Base-by-base conservation (phyloP, 2,888 invertebrate species). In the Drosophila hamatofila region DNA sequence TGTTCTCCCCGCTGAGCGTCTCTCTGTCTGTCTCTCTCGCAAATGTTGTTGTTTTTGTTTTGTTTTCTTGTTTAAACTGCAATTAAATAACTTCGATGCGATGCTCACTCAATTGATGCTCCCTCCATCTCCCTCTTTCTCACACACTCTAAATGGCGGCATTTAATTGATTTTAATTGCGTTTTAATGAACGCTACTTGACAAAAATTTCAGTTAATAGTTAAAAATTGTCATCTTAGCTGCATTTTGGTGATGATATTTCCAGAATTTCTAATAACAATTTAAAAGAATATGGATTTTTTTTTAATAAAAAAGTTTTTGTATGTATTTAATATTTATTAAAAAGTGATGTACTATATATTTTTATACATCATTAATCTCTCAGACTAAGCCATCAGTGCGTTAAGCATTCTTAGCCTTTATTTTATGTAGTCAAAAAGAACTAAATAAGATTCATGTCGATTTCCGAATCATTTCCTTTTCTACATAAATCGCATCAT, bases 131-230 rank as follows among this genome's bases (percentile, higher is more conserved):
- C 33, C 39, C 35, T 52, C 23, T 18, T n/a, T 12, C 21, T 11
- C 25, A 11, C 18, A 37, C 12, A 18, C 35, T 51, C 37, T 64
- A 8, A n/a, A 63, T 78, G 64, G 65, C 59, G 78, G 60, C 56
- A 57, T 60, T 90, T 87, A 90, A 87, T 87, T 87, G 90, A 73
- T 80, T 86, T 90, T 87, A 90, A 87, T 87, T 90, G 84, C 71
- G 73, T 73, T 77, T 89, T 88, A 73, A 87, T 88, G 69, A 75
- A 74, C 73, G 51, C 58, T 68, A 60, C 72, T 77, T 80, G 76
- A 61, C 62, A 58, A 63, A 71, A 63, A 57, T 70, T 52, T 70
- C 69, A 67, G 63, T 69, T 61, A 72, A 77, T 67, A 51, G 68
- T 30, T 71, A 21, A 37, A 46, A 66, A 70, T 67, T 81, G 64